These are phyloP conservation scores for Bothrops jararaca DNA, from an alignment of 2,113 vertebrate species.

Conservation along the genomic window DNA sequence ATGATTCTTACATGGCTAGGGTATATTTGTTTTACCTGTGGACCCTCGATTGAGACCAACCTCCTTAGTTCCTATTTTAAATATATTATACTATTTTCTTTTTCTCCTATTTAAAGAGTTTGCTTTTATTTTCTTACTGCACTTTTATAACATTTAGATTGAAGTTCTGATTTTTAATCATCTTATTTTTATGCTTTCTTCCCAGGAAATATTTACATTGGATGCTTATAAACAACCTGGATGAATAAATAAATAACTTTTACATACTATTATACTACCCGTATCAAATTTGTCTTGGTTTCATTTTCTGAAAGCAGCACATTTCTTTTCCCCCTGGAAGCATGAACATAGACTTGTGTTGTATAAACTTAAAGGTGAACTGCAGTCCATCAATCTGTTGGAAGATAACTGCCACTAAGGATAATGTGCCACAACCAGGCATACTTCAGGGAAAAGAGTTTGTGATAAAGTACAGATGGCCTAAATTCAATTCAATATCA, in stretches of 20 bases:
- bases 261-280: not conserved
- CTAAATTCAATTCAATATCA: constrained; percentile 18
- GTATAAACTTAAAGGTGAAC: constrained; percentile 8
- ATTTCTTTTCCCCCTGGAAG: not conserved
- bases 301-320: not conserved
- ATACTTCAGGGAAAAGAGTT: constrained; percentile 20
- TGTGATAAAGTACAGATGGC: constrained; percentile 3
- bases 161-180: not conserved
- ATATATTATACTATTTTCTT: not conserved
- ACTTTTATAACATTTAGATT: not conserved
- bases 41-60: not conserved
- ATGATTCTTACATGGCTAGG: not conserved
- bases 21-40: not conserved
- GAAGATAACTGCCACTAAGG: constrained; percentile 19
- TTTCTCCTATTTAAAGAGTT: not conserved
- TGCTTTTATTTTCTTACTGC: not conserved
- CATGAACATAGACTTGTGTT: not conserved
- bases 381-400: constrained; percentile 38
- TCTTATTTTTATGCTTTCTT: not conserved
- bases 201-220: not conserved
- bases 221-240: not conserved
- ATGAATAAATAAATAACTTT: not conserved
- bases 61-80: not conserved
- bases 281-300: not conserved
- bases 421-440: constrained; percentile 8